Base-by-base conservation (phyloP, 2,113 vertebrate species). In the Alosa alosa region DNA sequence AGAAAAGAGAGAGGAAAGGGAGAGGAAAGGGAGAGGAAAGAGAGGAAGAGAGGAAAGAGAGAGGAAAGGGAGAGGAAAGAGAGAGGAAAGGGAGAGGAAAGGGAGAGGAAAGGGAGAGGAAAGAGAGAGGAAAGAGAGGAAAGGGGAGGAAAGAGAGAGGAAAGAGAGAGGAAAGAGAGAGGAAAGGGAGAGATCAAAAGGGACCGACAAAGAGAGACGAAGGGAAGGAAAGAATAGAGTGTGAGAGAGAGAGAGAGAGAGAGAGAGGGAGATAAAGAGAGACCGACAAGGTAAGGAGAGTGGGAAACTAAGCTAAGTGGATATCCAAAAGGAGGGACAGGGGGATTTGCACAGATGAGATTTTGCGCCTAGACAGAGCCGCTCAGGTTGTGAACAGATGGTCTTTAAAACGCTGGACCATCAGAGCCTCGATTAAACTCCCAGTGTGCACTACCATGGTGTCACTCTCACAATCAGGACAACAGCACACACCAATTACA, bases 171-270 rank as follows among this genome's bases (percentile, higher is more conserved):
- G 83, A 8, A 11, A 44, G 84, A 85, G 57, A 17, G 82, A 75
- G 31, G 47, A 11, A 44, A 44, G 41, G 47, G 47, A 31, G 81
- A 46, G 49, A 44, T 44, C 1, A 44, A 44, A 44, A 44, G 41
- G 8, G 1, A 82, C 25, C 18, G 6, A 22, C 3, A 44, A 64
- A n/a, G 82, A 84, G 45, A 85, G 20, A 84, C 15, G 45, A 64
- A 86, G 78, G 6, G 83, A 57, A 46, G 55, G 84, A 85, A 50
- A 17, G 82, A 75, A 31, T 31, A 31, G 84, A 89, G 78, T 82
- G 85, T 88, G 44, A 22, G 64, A 60, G 81, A 72, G 81, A 87
- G 82, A 84, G 25, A 41, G 25, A 52, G 49, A 0, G 52, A 20
- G 52, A 20, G 52, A 57, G 60, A n/a, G 60, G 8, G 60, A 64